phyloP scores from a whole-genome alignment of 2,797 vertebrate species.

The Syngnathus acus region DNA sequence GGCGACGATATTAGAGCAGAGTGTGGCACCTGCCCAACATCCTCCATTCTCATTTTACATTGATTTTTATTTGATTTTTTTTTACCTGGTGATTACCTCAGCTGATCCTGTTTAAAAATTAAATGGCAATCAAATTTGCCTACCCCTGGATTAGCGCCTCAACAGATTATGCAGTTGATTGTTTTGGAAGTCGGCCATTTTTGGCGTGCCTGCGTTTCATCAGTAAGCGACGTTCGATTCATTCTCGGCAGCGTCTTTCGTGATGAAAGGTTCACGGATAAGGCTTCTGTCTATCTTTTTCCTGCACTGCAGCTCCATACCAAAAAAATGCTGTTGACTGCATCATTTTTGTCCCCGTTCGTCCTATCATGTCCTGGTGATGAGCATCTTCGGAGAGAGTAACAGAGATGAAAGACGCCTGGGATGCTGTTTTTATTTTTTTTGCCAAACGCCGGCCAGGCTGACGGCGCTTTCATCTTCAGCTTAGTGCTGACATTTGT shows the following conservation, averaged over 20 bases:
- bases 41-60: too few species aligned
- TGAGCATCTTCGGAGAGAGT: conserved; percentile 25
- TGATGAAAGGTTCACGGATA: conserved; percentile 34
- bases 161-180: conserved; percentile 25
- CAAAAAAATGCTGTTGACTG: conserved; percentile 27
- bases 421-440: conserved; percentile 25
- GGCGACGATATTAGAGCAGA: background rate
- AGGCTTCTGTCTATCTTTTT: conserved; percentile 4
- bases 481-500: conserved; percentile 49
- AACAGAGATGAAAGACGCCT: conserved; percentile 44
- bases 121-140: background rate
- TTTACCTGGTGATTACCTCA: background rate
- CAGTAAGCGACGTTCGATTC: conserved; percentile 47
- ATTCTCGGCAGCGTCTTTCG: conserved; percentile 25
- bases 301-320: conserved; percentile 5
- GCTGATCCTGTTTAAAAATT: background rate
- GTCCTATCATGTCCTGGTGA: conserved; percentile 30
- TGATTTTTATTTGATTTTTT: too few species aligned
- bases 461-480: conserved; percentile 50
- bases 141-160: background rate
- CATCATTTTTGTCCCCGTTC: conserved; percentile 17
- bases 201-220: conserved; percentile 37
- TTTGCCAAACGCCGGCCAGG: conserved; percentile 34
- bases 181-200: conserved; percentile 50
- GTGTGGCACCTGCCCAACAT: background rate